phyloP scores from a whole-genome alignment of 2,888 invertebrate genomes.

The Chrysomela aeneicollis region DNA sequence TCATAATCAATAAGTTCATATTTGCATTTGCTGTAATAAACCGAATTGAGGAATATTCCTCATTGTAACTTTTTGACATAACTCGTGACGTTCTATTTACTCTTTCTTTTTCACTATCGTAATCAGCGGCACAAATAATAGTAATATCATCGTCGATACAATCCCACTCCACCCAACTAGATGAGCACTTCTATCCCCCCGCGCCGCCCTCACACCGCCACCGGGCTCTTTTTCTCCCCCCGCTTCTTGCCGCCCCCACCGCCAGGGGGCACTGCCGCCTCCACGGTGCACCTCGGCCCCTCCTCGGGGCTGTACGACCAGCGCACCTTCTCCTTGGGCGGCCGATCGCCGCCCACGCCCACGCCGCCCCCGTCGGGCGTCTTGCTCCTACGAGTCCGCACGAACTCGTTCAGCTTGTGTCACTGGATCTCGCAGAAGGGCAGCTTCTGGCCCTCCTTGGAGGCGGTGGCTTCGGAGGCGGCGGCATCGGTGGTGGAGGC shows the following conservation, averaged over 20 bases:
- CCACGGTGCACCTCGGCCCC: slow-evolving; percentile 59
- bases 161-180: too few relatives aligned
- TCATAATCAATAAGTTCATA: too few relatives aligned
- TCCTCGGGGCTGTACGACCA: slow-evolving; percentile 62
- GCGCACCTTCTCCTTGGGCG: slow-evolving; percentile 57
- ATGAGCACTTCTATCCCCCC: slow-evolving; percentile 38
- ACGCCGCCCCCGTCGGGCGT: too few relatives aligned
- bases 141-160: too few relatives aligned
- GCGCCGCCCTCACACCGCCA: slow-evolving; percentile 57
- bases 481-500: slow-evolving; percentile 66
- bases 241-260: slow-evolving; percentile 51
- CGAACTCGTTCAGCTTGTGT: slow-evolving; percentile 70
- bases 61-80: too few relatives aligned
- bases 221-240: slow-evolving; percentile 60
- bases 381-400: slow-evolving; percentile 62
- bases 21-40: too few relatives aligned
- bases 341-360: too few relatives aligned
- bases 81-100: too few relatives aligned
- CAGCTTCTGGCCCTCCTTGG: slow-evolving; percentile 72
- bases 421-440: slow-evolving; percentile 81
- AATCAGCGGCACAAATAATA: too few relatives aligned
- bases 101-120: too few relatives aligned
- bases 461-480: slow-evolving; percentile 63
- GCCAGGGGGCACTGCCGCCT: slow-evolving; percentile 56
- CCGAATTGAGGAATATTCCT: too few relatives aligned